Percentiles rank a stretch among this genome's conserved stretches.
phyloP scores from a whole-genome alignment of 2,797 vertebrate genomes.

The Tragopan temminckii region DNA sequence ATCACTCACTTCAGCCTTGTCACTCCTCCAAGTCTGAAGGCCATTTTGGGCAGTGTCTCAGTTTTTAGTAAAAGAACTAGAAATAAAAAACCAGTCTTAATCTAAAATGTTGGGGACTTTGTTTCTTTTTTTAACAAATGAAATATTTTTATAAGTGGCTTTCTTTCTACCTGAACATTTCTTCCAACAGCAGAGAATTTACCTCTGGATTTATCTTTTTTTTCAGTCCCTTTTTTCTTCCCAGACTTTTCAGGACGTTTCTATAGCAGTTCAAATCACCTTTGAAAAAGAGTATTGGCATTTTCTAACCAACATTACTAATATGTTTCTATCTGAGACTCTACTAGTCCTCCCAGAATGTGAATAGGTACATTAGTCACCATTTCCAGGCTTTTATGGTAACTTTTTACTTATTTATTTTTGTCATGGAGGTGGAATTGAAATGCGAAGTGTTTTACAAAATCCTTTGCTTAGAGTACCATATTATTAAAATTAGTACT shows the following conservation, averaged over 20 bases:
- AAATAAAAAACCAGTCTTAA: not conserved
- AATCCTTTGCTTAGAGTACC: not conserved
- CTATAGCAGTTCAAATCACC: not conserved
- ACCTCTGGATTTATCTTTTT: not conserved
- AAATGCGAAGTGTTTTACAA: not conserved
- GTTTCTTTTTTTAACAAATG: not conserved
- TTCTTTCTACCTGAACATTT: not conserved
- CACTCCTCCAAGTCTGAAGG: not conserved
- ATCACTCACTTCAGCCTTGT: too few species aligned
- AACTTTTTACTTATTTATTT: not conserved
- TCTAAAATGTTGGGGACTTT: not conserved
- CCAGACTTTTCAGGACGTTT: not conserved
- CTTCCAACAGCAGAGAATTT: not conserved
- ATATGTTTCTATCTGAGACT: rapidly evolving
- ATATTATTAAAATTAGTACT: not conserved
- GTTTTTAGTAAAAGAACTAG: not conserved
- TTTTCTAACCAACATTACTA: not conserved
- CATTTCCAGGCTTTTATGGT: not conserved
- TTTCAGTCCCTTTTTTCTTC: not conserved
- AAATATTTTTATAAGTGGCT: not conserved
- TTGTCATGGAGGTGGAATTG: not conserved
- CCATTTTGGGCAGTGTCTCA: not conserved
- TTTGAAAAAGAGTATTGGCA: not conserved
- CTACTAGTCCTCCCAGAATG: not conserved
- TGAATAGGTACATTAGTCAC: not conserved